phyloP scores from a whole-genome alignment of 2,113 vertebrate species.

The Natator depressus region DNA sequence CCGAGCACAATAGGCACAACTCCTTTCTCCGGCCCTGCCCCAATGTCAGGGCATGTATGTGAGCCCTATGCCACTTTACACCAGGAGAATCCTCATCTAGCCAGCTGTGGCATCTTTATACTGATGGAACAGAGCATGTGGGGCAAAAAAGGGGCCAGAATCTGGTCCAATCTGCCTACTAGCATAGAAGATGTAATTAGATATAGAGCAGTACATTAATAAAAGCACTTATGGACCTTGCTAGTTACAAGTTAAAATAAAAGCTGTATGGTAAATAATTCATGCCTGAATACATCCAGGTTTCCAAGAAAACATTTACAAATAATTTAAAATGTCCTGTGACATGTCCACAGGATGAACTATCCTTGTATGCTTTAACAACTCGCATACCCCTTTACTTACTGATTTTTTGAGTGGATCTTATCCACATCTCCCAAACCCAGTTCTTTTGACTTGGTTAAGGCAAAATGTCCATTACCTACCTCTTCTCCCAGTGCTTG shows the following conservation, averaged over 20 bases:
- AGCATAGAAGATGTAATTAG: not conserved
- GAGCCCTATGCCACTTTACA: not conserved
- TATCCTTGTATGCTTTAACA: not conserved
- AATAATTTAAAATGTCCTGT: not conserved
- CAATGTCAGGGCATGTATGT: not conserved
- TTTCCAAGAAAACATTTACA: not conserved
- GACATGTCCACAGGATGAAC: not conserved
- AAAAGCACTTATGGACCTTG: not conserved
- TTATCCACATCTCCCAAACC: not conserved
- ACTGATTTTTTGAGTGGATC: not conserved
- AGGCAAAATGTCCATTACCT: not conserved
- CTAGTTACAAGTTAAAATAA: not conserved
- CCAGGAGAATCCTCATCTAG: not conserved
- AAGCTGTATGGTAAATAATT: not conserved
- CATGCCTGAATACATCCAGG: not conserved
- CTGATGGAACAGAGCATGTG: too few species aligned
- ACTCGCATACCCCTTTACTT: not conserved
- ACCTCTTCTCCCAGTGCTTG: not conserved
- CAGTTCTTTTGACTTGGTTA: not conserved
- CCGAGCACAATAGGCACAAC: not conserved
- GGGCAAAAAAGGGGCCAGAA: not conserved
- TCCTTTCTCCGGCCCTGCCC: not conserved
- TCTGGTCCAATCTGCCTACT: not conserved
- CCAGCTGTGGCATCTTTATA: not conserved
- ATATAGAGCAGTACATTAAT: not conserved